Evolutionary conservation across 2,113 vertebrate species (phyloP), one percentile per base, ranked within the genome.

Genomic region (Poecilia latipinna): DNA sequence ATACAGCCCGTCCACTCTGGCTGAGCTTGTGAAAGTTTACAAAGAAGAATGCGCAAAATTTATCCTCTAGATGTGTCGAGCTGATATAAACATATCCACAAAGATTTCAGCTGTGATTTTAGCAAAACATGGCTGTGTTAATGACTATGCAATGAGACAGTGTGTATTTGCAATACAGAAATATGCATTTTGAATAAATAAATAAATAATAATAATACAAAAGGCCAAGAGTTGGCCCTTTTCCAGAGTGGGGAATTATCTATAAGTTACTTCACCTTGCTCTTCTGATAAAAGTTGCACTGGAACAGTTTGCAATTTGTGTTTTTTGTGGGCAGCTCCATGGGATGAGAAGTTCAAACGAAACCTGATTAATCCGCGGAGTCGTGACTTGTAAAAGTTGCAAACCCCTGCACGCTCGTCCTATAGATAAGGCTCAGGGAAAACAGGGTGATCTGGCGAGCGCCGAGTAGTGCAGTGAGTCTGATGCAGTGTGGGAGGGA

Each of bases 401-500:
- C n/a, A 39, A 65, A 39, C 2, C 28, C 29, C 67, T 68, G 44
- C 28, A 32, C 5, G 74, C 80, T 79, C 29, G 37, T 82, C 73
- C 75, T 83, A 74, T 65, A 75, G 68, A 84, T 67, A 66, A 73
- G 44, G 72, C 65, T 68, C 51, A 57, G 19, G 72, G 44, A 81
- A 85, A 83, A 80, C 37, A 54, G 71, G 80, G 75, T 29, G 76
- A 84, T 79, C 76, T 76, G 67, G 77, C 77, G 75, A 89, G 86
- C 77, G 88, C 79, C 70, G 83, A 88, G 83, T 54, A 65, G 65
- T 80, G 86, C 82, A 72, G 72, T 77, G 88, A 83, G 84, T 88
- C 82, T 86, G 86, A 88, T 84, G 83, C 79, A 81, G 87, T 91
- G 91, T 93, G 75, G 90, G 90, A 88, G 92, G 86, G 78, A 86